These are phyloP conservation scores for Esperia sulphurella DNA, from an alignment of 2,888 invertebrate genomes.

Conservation along the genomic window DNA sequence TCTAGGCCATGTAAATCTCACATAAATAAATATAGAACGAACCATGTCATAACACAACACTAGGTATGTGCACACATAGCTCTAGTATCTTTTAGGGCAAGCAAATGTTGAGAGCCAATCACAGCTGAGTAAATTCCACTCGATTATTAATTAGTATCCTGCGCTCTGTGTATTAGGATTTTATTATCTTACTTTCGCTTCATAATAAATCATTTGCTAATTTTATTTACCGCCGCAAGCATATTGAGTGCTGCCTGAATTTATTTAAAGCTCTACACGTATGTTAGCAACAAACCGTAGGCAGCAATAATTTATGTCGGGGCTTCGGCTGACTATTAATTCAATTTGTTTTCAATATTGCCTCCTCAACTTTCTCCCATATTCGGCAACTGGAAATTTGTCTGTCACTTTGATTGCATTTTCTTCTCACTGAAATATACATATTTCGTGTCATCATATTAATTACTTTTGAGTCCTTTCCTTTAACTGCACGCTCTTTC, in stretches of 20 bases:
- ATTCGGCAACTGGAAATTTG: constrained; percentile 34
- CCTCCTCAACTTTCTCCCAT: constrained; percentile 49
- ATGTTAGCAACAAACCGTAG: constrained; percentile 35
- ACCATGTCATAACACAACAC: constrained; percentile 27
- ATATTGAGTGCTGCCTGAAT: constrained; percentile 16
- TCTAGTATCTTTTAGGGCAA: constrained; percentile 30
- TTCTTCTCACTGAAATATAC: constrained; percentile 6
- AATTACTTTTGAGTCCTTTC: background rate
- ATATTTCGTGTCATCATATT: constrained; percentile 2
- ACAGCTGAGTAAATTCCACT: constrained; percentile 11
- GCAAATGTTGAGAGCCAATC: constrained; percentile 14
- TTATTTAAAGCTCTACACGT: constrained; percentile 11
- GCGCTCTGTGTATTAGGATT: background rate
- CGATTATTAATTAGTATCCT: constrained; percentile 2
- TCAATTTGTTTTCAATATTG: constrained; percentile 49
- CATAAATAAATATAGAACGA: constrained; percentile 50
- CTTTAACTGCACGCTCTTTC: background rate
- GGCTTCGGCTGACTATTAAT: constrained; percentile 42
- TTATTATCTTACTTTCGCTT: constrained; percentile 1
- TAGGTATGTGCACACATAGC: constrained; percentile 16
- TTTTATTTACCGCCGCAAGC: constrained; percentile 18
- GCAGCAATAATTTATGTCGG: constrained; percentile 43
- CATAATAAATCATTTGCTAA: constrained; percentile 2
- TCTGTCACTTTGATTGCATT: constrained; percentile 17
- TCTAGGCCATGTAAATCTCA: constrained; percentile 45